A percentile compares a stretch with the other conserved stretches of the same genome.
Evolutionary conservation across 2,888 invertebrate genomes (phyloP).

Genomic region (Taphrorychus bicolor): DNA sequence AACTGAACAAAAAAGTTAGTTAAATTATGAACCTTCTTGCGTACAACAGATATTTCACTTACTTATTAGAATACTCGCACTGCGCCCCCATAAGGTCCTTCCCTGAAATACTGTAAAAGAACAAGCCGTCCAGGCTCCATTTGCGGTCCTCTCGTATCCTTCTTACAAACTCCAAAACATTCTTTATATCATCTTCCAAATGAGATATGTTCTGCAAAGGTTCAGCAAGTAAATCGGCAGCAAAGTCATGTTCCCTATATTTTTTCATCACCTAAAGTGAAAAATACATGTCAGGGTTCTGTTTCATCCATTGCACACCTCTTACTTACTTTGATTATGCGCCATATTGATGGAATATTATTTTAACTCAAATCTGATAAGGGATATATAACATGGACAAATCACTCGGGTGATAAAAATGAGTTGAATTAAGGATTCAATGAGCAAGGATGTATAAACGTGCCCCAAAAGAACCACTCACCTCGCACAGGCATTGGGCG

Average conservation of each 20-base stretch:
- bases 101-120: slow-evolving; percentile 59
- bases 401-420: slow-evolving; percentile 11
- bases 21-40: neutral
- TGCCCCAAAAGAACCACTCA: slow-evolving; percentile 41
- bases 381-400: neutral
- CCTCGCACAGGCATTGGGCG: slow-evolving; percentile 58
- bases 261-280: slow-evolving; percentile 56
- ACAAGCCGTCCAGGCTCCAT: slow-evolving; percentile 58
- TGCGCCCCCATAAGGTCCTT: slow-evolving; percentile 54
- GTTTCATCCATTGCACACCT: neutral
- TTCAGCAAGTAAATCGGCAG: slow-evolving; percentile 51
- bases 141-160: slow-evolving; percentile 55
- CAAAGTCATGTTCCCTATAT: slow-evolving; percentile 53
- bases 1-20: neutral
- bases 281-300: slow-evolving; percentile 9
- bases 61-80: slow-evolving; percentile 18
- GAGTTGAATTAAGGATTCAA: neutral
- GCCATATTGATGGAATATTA: neutral
- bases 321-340: slow-evolving; percentile 2
- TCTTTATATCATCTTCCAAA: slow-evolving; percentile 56
- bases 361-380: neutral
- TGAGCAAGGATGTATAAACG: neutral
- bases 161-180: slow-evolving; percentile 61
- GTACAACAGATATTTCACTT: slow-evolving; percentile 8
- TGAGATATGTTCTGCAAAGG: slow-evolving; percentile 54